Base-by-base conservation (phyloP, 2,888 invertebrate genomes). In the Andrena bucephala region DNA sequence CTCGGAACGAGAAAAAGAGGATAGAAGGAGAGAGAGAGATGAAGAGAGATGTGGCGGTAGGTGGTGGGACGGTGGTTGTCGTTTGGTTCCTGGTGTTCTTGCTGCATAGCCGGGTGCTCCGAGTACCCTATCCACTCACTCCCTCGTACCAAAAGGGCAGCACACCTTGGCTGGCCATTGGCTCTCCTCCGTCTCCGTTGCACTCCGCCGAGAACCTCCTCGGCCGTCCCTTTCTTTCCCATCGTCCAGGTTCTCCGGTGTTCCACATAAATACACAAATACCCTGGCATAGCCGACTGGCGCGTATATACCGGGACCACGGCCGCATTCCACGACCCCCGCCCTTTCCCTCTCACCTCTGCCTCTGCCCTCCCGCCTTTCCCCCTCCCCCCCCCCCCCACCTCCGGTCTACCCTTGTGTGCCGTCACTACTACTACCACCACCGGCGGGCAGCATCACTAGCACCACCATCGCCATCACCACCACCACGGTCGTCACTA, bases 181-280 rank as follows among this genome's bases (percentile, higher is more conserved):
- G 92, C 92, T 92, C 92, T 89, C 81, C 71, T 87, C 81, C 73
- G 77, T 86, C 86, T 74, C 83, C 73, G 83, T 86, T 77, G 52
- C 78, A 83, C 85, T 73, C 75, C 66, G 76, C 65, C 77, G 74
- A 73, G 72, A 89, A 66, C 63, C 59, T 75, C 78, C 10, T 76
- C 84, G 13, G 71, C 42, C 78, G 54, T 81, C 77, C 80, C 69
- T 69, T 65, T 83, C 83, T 74, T 84, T 77, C 72, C 71, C 77
- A 66, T 84, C 79, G 76, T 36, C 87, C 80, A 81, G 86, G 85
- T 87, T 89, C 89, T 89, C 90, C 89, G 89, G 91, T 92, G 92
- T 93, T 92, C 92, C 93, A 92, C 92, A 93, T 93, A 93, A 93
- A 93, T 92, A 93, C 93, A 92, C 92, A 93, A 92, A 92, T 92